Percentiles rank a stretch among this genome's conserved stretches.
phyloP scores from a whole-genome alignment of 1,140 invertebrate genomes.

The Bilobella aurantiaca region DNA sequence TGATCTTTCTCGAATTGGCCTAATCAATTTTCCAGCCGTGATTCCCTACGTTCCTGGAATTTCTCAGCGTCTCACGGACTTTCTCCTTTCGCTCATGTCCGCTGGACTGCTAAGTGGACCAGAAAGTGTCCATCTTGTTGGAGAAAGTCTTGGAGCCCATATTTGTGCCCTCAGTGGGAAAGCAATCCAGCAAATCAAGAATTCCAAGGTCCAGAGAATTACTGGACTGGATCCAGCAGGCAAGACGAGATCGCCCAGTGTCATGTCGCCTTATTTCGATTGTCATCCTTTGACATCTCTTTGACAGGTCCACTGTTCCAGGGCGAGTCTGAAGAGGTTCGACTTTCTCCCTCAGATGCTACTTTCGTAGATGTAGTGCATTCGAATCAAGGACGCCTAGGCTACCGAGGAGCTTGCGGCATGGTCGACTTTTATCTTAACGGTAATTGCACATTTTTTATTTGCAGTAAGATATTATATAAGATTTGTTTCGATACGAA shows the following conservation, averaged over 20 bases:
- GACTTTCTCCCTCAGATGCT: slow-evolving; percentile 52
- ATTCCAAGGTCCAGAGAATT: slow-evolving; percentile 57
- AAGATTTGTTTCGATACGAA: no score
- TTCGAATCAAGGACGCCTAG: slow-evolving; percentile 51
- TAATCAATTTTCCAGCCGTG: not conserved
- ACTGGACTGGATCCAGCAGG: slow-evolving; percentile 41
- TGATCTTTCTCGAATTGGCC: not conserved
- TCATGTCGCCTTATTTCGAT: no score
- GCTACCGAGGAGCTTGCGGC: slow-evolving; percentile 46
- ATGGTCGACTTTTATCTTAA: slow-evolving; percentile 55
- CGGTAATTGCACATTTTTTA: slow-evolving; percentile 29
- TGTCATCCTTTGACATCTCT: slow-evolving; percentile 49
- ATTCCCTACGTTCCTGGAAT: not conserved
- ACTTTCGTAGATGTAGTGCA: slow-evolving; percentile 58
- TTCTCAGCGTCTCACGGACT: not conserved
- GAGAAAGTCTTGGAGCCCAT: slow-evolving; percentile 71
- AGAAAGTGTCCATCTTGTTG: slow-evolving; percentile 63
- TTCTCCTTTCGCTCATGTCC: not conserved
- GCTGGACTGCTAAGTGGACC: slow-evolving; percentile 41
- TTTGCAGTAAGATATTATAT: not conserved
- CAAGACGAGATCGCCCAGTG: not conserved
- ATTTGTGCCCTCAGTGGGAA: slow-evolving; percentile 71
- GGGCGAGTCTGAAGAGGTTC: slow-evolving; percentile 42
- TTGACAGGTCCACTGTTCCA: slow-evolving; percentile 61
- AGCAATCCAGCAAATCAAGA: slow-evolving; percentile 41